These are phyloP conservation scores for Anoplolepis gracilipes DNA, from an alignment of 1,140 invertebrate genomes.

Conservation along the genomic window DNA sequence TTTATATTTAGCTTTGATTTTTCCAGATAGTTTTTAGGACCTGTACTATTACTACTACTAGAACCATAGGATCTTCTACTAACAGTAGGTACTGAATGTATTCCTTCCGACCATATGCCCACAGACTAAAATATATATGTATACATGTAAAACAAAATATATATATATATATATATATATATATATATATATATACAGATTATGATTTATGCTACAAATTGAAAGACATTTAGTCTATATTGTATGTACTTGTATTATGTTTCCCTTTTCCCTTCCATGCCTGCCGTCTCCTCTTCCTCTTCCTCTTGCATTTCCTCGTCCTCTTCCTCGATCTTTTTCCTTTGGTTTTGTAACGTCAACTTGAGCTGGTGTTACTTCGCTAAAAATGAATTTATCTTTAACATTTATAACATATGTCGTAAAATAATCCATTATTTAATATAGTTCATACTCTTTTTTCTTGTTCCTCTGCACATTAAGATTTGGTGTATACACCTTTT, in stretches of 20 bases:
- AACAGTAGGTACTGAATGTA: slow-evolving; percentile 57
- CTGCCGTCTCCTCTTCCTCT: slow-evolving; percentile 44
- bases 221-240: not conserved
- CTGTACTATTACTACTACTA: slow-evolving; percentile 63
- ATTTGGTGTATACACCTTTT: slow-evolving; percentile 82
- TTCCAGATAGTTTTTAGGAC: slow-evolving; percentile 63
- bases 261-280: slow-evolving; percentile 60
- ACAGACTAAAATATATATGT: slow-evolving; percentile 75
- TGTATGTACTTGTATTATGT: slow-evolving; percentile 79
- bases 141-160: slow-evolving; percentile 2
- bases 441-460: slow-evolving; percentile 80
- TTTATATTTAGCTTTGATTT: slow-evolving; percentile 80
- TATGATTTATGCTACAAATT: slow-evolving; percentile 18
- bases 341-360: slow-evolving; percentile 55
- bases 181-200: slow-evolving; percentile 3
- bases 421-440: not conserved
- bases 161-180: slow-evolving; percentile 34
- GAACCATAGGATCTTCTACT: slow-evolving; percentile 55
- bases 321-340: slow-evolving; percentile 32
- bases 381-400: slow-evolving; percentile 62
- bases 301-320: slow-evolving; percentile 51
- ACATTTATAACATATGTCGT: not conserved
- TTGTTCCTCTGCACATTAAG: slow-evolving; percentile 82
- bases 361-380: slow-evolving; percentile 69
- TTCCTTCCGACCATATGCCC: slow-evolving; percentile 82